A percentile compares a stretch with the other conserved stretches of the same genome.
phyloP scores from a whole-genome alignment of 2,113 vertebrate genomes.

The Tricholaema leucomelas region DNA sequence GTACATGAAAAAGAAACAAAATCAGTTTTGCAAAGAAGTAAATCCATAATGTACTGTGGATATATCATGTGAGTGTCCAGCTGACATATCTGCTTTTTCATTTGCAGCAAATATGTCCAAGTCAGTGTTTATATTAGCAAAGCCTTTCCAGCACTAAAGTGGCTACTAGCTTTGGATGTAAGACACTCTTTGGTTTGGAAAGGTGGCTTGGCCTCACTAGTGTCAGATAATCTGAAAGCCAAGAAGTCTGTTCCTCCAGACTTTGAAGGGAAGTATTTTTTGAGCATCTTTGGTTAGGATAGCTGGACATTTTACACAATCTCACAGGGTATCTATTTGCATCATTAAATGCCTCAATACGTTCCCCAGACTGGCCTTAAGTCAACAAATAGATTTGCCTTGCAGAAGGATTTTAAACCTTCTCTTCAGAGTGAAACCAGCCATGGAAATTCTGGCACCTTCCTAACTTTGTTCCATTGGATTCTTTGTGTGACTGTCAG shows the following conservation, averaged over 20 bases:
- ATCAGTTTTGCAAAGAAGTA: not conserved
- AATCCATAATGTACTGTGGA: not conserved
- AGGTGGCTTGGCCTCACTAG: not conserved
- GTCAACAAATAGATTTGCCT: not conserved
- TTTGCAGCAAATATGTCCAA: not conserved
- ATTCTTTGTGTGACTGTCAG: not conserved
- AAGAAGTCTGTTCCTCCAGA: not conserved
- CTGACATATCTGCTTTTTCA: not conserved
- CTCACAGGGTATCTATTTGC: not conserved
- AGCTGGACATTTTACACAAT: not conserved
- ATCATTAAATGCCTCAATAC: not conserved
- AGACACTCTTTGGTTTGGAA: not conserved
- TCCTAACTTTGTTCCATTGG: not conserved
- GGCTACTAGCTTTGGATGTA: not conserved
- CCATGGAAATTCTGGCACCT: not conserved
- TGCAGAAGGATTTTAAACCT: not conserved
- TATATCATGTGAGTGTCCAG: not conserved
- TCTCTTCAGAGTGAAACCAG: not conserved
- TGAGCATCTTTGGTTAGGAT: not conserved
- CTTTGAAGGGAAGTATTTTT: not conserved
- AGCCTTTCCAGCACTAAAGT: not conserved
- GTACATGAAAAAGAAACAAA: not conserved
- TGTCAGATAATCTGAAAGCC: not conserved
- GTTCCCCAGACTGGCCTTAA: not conserved
- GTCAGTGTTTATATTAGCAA: not conserved